Percentiles rank a stretch among this genome's conserved stretches.
Evolutionary conservation across 2,888 invertebrate genomes (phyloP).

Genomic region (Eubasilissa splendida): DNA sequence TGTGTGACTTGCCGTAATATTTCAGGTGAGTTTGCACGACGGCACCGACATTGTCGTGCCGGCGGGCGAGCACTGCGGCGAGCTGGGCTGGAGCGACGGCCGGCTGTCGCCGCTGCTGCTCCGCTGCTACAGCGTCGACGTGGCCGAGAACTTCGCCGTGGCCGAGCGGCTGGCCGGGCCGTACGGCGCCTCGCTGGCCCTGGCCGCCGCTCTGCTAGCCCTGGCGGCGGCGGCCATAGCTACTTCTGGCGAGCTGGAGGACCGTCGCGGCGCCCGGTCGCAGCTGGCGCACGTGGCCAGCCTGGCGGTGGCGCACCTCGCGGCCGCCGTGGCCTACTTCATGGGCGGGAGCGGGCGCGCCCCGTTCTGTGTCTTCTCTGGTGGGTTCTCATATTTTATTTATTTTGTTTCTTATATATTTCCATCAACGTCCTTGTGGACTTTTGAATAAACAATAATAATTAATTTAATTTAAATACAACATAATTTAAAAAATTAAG

Average conservation of each 20-base stretch:
- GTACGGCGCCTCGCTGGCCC: constrained; percentile 42
- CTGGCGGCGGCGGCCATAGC: constrained; percentile 45
- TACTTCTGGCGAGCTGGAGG: constrained; percentile 43
- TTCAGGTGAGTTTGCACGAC: constrained; percentile 16
- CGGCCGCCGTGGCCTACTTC: constrained; percentile 33
- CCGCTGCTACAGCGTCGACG: constrained; percentile 44
- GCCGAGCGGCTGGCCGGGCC: constrained; percentile 20
- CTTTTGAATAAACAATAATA: not conserved
- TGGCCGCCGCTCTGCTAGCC: constrained; percentile 48
- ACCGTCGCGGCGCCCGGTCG: constrained; percentile 39
- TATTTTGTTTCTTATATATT: too few species aligned
- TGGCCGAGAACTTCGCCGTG: constrained; percentile 13
- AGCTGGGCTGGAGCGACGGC: constrained; percentile 44
- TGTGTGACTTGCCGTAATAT: not conserved
- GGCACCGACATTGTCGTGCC: constrained; percentile 25
- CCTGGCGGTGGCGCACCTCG: constrained; percentile 51
- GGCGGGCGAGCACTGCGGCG: constrained; percentile 53
- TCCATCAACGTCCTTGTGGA: too few species aligned
- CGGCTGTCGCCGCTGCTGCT: constrained; percentile 44
- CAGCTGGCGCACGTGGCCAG: constrained; percentile 50
- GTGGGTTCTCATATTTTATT: too few species aligned
- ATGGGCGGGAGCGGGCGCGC: not conserved
- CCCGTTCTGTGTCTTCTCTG: too few species aligned
- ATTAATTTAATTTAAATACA: not conserved
- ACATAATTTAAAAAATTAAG: too few species aligned